Conservation (phyloP, 2,797 vertebrate species). For the Helarctos malayanus region DNA sequence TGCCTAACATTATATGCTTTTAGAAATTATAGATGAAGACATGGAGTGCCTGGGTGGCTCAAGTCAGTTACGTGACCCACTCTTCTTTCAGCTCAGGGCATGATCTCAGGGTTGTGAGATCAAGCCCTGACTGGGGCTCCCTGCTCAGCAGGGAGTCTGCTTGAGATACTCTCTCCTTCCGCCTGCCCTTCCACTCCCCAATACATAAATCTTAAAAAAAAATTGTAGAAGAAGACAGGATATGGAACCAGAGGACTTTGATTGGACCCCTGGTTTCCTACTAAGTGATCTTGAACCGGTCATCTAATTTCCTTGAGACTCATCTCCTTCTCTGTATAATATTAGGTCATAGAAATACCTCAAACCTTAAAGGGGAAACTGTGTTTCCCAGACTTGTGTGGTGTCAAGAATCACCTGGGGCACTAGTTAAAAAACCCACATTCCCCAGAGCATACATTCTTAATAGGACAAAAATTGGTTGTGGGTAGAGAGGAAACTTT, state of each 20-base stretch:
- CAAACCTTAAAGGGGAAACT: background rate
- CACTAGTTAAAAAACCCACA: background rate
- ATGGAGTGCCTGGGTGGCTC: background rate
- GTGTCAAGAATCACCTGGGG: background rate
- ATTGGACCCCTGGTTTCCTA: background rate
- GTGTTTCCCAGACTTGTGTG: background rate
- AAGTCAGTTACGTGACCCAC: background rate
- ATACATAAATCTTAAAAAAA: too few relatives aligned
- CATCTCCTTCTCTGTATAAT: slow-evolving; percentile 26
- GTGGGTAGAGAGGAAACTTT: background rate
- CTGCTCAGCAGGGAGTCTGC: too few relatives aligned
- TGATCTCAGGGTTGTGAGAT: background rate
- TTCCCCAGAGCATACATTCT: background rate
- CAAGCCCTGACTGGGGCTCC: too few relatives aligned
- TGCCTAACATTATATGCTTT: slow-evolving; percentile 20
- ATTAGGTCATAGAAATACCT: background rate
- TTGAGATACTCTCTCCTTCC: too few relatives aligned
- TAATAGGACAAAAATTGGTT: slow-evolving; percentile 14
- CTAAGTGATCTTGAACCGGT: background rate
- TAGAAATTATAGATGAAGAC: background rate
- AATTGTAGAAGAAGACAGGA: background rate
- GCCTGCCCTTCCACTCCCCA: too few relatives aligned
- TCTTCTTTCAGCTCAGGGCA: background rate
- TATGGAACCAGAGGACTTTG: background rate
- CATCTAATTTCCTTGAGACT: slow-evolving; percentile 18